phyloP scores from a whole-genome alignment of 2,888 invertebrate species.

The Anarsia innoxiella region DNA sequence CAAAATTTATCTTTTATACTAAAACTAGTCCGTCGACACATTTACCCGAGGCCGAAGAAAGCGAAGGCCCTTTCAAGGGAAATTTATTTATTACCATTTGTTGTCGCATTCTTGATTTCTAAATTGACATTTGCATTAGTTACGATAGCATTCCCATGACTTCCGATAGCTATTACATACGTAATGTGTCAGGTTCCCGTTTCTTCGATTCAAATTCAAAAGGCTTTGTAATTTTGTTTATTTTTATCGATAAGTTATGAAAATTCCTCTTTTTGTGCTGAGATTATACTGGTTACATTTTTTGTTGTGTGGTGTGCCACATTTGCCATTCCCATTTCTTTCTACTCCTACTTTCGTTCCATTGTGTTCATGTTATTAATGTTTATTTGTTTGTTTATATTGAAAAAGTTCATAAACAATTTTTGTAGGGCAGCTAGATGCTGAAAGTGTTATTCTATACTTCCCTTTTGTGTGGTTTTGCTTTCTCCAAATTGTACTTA shows the following conservation, averaged over 20 bases:
- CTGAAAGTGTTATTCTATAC: too few relatives aligned
- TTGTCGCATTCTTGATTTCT: slow-evolving; percentile 36
- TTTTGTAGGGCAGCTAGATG: too few relatives aligned
- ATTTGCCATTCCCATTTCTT: too few relatives aligned
- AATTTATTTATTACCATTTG: slow-evolving; percentile 37
- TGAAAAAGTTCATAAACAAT: too few relatives aligned
- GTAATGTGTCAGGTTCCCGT: slow-evolving; percentile 26
- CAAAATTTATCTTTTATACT: slow-evolving; percentile 28
- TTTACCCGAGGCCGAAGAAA: slow-evolving; percentile 37
- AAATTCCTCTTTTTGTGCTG: slow-evolving; percentile 2
- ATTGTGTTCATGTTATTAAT: slow-evolving; percentile 12
- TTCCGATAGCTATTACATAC: slow-evolving; percentile 22
- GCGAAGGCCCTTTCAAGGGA: slow-evolving; percentile 31
- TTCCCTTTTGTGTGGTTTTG: too few relatives aligned
- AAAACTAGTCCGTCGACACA: slow-evolving; percentile 28
- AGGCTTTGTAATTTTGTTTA: slow-evolving; percentile 14
- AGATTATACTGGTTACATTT: too few relatives aligned
- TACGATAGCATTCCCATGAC: slow-evolving; percentile 33
- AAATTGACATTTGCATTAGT: slow-evolving; percentile 44
- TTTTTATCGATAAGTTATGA: slow-evolving; percentile 7
- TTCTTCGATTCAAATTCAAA: slow-evolving; percentile 29
- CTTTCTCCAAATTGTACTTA: too few relatives aligned
- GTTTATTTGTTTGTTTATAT: slow-evolving; percentile 8
- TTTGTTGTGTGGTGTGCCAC: too few relatives aligned
- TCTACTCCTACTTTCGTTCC: slow-evolving; percentile 8